Conservation (phyloP, 2,797 vertebrate species). For the Tapera naevia region DNA sequence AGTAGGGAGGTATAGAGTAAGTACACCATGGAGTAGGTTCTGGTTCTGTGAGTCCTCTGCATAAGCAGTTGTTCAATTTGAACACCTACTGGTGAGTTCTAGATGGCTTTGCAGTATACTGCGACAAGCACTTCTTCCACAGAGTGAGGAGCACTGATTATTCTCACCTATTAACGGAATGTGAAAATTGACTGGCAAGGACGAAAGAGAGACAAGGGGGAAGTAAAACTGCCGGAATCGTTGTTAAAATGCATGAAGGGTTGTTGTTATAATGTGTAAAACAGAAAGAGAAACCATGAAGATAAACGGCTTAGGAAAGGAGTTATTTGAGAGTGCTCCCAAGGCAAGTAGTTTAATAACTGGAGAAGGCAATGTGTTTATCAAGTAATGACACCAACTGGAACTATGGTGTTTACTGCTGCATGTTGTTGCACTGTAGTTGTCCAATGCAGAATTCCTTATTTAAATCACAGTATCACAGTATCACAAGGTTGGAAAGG, state of each 20-base stretch:
- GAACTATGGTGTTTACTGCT: background rate
- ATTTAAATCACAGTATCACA: too few relatives aligned
- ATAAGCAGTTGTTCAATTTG: background rate
- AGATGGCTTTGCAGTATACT: background rate
- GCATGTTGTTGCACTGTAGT: background rate
- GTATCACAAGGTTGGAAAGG: too few relatives aligned
- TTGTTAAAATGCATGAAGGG: background rate
- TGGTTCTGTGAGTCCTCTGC: background rate
- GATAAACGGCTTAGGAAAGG: background rate
- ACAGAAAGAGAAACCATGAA: background rate
- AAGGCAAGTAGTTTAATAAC: background rate
- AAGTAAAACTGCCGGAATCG: background rate
- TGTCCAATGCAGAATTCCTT: background rate
- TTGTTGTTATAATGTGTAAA: background rate
- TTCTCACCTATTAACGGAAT: background rate
- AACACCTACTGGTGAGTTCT: background rate
- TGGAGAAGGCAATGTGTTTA: background rate
- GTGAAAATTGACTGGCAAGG: background rate
- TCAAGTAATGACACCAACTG: background rate
- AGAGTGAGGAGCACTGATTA: background rate
- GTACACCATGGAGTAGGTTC: background rate
- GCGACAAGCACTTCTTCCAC: background rate
- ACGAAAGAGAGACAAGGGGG: background rate
- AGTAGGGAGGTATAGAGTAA: background rate
- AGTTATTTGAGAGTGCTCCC: background rate